Evolutionary conservation across 2,113 vertebrate genomes (phyloP).

Genomic region (Ascaphus truei): DNA sequence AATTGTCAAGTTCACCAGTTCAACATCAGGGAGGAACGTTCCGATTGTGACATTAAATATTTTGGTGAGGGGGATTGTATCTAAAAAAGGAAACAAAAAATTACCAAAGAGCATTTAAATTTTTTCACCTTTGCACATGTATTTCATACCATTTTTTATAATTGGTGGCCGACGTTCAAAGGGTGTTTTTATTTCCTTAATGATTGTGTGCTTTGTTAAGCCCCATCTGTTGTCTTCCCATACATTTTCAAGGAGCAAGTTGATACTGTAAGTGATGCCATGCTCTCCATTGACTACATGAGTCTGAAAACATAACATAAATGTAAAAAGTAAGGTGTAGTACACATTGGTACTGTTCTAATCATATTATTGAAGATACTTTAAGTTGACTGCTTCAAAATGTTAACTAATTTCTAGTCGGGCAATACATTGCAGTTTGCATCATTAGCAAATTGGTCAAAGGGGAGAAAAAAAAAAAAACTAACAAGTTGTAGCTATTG

Average conservation of each 20-base stretch:
- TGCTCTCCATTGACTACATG: constrained; percentile 35
- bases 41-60: constrained; percentile 62
- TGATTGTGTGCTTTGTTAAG: constrained; percentile 44
- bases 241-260: constrained; percentile 46
- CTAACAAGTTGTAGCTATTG: no score
- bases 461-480: no score
- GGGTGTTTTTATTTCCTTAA: constrained; percentile 50
- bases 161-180: constrained; percentile 30
- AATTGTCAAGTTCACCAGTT: constrained; percentile 60
- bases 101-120: not conserved
- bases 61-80: constrained; percentile 41
- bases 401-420: no score
- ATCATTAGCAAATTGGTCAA: no score
- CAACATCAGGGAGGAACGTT: constrained; percentile 60
- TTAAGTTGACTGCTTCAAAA: no score
- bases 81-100: constrained; percentile 19
- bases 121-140: no score
- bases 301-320: constrained; percentile 44
- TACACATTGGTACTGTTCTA: no score
- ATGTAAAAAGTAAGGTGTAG: not conserved
- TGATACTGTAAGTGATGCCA: constrained; percentile 45
- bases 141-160: constrained; percentile 44
- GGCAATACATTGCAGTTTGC: no score
- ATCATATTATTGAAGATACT: no score
- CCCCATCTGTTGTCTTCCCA: constrained; percentile 52